phyloP scores from a whole-genome alignment of 2,888 invertebrate genomes.

The Eilema depressum region DNA sequence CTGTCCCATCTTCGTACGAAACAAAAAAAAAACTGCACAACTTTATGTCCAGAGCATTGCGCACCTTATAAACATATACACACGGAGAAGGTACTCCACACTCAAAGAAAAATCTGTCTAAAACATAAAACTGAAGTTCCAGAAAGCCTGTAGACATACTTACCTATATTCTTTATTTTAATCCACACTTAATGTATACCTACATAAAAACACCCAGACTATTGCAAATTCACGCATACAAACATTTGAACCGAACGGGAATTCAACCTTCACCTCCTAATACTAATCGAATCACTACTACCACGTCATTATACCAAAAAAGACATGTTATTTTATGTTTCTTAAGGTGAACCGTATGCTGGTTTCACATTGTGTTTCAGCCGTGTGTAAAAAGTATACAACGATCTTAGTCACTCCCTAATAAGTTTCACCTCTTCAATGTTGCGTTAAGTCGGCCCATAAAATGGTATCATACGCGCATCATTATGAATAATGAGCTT shows the following conservation, averaged over 20 bases:
- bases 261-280: not conserved
- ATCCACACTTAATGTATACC: too few relatives aligned
- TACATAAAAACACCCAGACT: too few relatives aligned
- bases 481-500: constrained; percentile 62
- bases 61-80: not conserved
- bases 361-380: not conserved
- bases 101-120: too few relatives aligned
- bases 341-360: not conserved
- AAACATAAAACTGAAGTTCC: too few relatives aligned
- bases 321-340: not conserved
- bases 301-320: not conserved
- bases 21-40: too few relatives aligned
- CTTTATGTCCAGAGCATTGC: not conserved
- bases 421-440: constrained; percentile 20
- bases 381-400: not conserved
- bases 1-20: too few relatives aligned
- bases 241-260: not conserved
- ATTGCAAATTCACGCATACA: too few relatives aligned
- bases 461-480: constrained; percentile 64
- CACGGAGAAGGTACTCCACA: too few relatives aligned
- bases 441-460: constrained; percentile 38
- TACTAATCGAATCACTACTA: not conserved
- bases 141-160: too few relatives aligned
- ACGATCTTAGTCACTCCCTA: constrained; percentile 3
- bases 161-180: too few relatives aligned